Conservation (phyloP, 2,113 vertebrate genomes). For the Bujurquina vittata region DNA sequence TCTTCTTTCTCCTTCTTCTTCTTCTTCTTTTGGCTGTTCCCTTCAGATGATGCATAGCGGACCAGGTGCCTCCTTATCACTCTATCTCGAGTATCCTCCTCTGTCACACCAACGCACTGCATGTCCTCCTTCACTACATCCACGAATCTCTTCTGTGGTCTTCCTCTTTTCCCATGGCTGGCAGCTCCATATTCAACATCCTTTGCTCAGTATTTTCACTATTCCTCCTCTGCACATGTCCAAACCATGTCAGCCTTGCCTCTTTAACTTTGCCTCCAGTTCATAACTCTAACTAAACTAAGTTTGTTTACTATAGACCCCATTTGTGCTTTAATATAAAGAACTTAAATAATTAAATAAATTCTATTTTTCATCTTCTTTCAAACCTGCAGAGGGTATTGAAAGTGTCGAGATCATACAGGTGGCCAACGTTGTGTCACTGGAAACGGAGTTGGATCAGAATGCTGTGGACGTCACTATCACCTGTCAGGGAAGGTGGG, state of each 20-base stretch:
- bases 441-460: conserved; percentile 73
- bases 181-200: neutral
- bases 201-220: neutral
- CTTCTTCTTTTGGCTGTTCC: neutral
- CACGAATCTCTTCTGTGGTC: neutral
- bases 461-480: conserved; percentile 91
- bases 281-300: too few relatives aligned
- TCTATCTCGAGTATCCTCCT: neutral
- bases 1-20: neutral
- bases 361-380: neutral
- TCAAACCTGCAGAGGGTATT: conserved; percentile 85
- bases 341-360: neutral
- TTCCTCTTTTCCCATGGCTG: neutral
- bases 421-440: conserved; percentile 79
- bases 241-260: neutral
- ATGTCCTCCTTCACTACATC: neutral
- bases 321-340: neutral
- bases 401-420: conserved; percentile 92
- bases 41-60: neutral
- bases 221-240: neutral
- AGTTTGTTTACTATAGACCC: neutral
- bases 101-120: neutral
- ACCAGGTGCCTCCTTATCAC: too few relatives aligned
- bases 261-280: too few relatives aligned
- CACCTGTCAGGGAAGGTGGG: conserved; percentile 91